Percentiles rank a stretch among this genome's conserved stretches.
phyloP scores from a whole-genome alignment of 2,888 invertebrate species.

The Xestoiulus laeticollis region DNA sequence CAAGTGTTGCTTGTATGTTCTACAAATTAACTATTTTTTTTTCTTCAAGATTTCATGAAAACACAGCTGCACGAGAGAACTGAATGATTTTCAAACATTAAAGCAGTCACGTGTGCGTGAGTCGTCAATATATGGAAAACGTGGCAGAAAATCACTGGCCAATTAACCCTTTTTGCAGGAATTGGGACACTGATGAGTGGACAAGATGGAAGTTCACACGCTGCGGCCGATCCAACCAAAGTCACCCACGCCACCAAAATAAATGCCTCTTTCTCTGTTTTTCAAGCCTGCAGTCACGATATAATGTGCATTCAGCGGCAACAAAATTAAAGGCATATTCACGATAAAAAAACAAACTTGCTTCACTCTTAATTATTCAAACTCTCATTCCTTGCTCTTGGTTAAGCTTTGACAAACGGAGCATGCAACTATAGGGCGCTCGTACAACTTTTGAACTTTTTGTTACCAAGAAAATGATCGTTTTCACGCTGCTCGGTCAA shows the following conservation, averaged over 20 bases:
- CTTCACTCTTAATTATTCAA: neutral
- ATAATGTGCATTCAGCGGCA: neutral
- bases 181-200: constrained; percentile 9
- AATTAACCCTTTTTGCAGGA: neutral
- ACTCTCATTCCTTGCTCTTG: neutral
- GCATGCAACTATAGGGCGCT: neutral
- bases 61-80: constrained; percentile 2
- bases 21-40: constrained; percentile 36
- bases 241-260: neutral
- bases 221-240: neutral
- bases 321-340: constrained; percentile 31
- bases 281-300: neutral
- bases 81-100: constrained; percentile 11
- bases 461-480: neutral
- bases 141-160: neutral
- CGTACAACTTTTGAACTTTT: neutral
- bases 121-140: neutral
- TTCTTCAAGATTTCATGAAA: constrained; percentile 1
- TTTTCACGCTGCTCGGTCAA: no score
- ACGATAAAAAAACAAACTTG: neutral
- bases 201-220: constrained; percentile 6
- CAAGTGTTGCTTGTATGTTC: neutral
- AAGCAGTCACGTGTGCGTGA: neutral
- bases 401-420: neutral
- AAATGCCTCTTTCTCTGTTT: neutral